Conservation (phyloP, 2,797 vertebrate species). For the Falco naumanni region DNA sequence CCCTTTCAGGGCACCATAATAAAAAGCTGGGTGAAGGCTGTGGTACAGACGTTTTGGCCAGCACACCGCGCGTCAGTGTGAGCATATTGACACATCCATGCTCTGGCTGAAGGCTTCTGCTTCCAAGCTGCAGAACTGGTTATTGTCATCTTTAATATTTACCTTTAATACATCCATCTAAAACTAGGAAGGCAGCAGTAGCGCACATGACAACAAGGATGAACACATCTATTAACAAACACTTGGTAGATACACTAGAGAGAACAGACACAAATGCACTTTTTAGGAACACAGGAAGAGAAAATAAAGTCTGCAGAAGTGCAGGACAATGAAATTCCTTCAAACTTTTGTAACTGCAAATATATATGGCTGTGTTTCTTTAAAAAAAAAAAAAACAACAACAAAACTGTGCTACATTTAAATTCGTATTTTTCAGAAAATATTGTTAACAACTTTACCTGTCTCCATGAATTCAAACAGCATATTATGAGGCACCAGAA, state of each 20-base stretch:
- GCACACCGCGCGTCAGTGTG: fast-evolving
- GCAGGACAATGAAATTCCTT: neutral
- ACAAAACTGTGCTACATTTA: neutral
- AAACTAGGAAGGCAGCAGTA: neutral
- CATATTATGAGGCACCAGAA: slow-evolving; percentile 1
- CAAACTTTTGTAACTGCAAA: neutral
- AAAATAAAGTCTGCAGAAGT: neutral
- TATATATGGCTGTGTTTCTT: neutral
- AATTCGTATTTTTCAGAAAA: neutral
- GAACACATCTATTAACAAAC: neutral
- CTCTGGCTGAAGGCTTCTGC: neutral
- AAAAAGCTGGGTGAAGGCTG: neutral
- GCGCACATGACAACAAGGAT: neutral
- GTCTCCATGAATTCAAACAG: slow-evolving; percentile 14
- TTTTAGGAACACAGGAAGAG: neutral
- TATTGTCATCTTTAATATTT: fast-evolving
- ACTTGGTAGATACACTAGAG: neutral
- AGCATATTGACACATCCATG: fast-evolving
- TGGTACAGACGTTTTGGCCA: neutral
- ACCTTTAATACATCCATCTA: neutral
- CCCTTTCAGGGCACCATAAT: neutral
- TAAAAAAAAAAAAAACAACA: neutral
- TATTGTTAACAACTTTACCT: neutral
- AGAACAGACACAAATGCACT: neutral
- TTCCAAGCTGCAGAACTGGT: fast-evolving